Percentiles rank a stretch among this genome's conserved stretches.
Evolutionary conservation across 1,140 invertebrate species (phyloP).

Genomic region (Leptoteleia sp.): DNA sequence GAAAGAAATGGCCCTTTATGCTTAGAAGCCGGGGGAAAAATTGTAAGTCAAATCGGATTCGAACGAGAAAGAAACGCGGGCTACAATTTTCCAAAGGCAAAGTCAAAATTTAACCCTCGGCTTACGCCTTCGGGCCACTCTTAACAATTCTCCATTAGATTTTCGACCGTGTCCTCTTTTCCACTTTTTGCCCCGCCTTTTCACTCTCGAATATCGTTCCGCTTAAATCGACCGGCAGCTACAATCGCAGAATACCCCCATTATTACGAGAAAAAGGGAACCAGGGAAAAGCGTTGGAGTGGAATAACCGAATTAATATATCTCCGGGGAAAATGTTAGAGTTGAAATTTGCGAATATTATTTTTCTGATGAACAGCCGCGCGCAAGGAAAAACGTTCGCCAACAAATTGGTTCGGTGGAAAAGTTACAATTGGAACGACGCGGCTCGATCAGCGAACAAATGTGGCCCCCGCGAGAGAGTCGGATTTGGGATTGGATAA

Average conservation of each 20-base stretch:
- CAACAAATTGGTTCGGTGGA: slow-evolving; percentile 32
- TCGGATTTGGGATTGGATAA: too few species aligned
- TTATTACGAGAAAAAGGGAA: slow-evolving; percentile 60
- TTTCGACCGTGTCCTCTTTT: slow-evolving; percentile 1
- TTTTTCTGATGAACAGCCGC: slow-evolving; percentile 50
- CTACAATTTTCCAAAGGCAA: slow-evolving; percentile 17
- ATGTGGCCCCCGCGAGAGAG: too few species aligned
- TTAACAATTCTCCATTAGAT: background rate
- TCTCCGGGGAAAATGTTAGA: slow-evolving; percentile 51
- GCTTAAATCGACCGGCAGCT: slow-evolving; percentile 54
- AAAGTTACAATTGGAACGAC: too few species aligned
- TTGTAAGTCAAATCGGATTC: slow-evolving; percentile 27
- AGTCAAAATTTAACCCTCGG: slow-evolving; percentile 10
- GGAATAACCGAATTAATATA: slow-evolving; percentile 66
- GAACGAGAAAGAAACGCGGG: background rate
- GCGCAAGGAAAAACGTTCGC: slow-evolving; percentile 25
- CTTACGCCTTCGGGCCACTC: too few species aligned
- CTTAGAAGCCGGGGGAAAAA: slow-evolving; percentile 3
- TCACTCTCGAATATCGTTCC: slow-evolving; percentile 50
- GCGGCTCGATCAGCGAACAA: too few species aligned
- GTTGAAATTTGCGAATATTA: slow-evolving; percentile 58
- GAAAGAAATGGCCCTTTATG: slow-evolving; percentile 69
- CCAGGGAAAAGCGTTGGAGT: slow-evolving; percentile 56
- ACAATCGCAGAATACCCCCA: slow-evolving; percentile 51
- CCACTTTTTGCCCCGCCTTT: slow-evolving; percentile 16